Percentiles rank a stretch among this genome's conserved stretches.
These are phyloP conservation scores for Allacma fusca DNA, from an alignment of 2,888 invertebrate genomes.

Conservation along the genomic window DNA sequence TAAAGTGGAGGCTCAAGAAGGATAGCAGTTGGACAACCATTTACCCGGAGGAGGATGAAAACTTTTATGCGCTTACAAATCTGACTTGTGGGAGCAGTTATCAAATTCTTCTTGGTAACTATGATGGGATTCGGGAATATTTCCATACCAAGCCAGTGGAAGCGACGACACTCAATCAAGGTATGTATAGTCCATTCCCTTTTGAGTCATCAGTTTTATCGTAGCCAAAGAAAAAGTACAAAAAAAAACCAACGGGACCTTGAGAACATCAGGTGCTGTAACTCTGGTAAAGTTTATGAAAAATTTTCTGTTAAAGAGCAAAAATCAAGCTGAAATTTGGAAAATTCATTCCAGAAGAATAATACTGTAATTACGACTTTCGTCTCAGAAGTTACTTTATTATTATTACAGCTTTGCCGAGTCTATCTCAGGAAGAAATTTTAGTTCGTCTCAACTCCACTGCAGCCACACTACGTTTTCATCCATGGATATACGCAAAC, in stretches of 20 bases:
- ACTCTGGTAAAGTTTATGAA: no score
- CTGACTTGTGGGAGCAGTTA: slow-evolving; percentile 41
- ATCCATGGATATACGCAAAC: slow-evolving; percentile 34
- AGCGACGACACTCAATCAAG: slow-evolving; percentile 41
- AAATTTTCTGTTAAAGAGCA: neutral
- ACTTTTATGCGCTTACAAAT: slow-evolving; percentile 30
- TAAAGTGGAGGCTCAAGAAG: slow-evolving; percentile 36
- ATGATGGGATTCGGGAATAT: slow-evolving; percentile 31
- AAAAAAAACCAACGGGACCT: neutral
- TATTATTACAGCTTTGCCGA: slow-evolving; percentile 21
- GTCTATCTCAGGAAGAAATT: slow-evolving; percentile 31
- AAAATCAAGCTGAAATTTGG: neutral
- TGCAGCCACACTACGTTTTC: slow-evolving; percentile 31
- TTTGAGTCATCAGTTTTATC: neutral
- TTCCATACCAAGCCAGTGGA: slow-evolving; percentile 32
- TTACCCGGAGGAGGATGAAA: slow-evolving; percentile 40
- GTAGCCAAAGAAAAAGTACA: neutral
- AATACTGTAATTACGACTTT: neutral
- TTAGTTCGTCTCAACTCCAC: slow-evolving; percentile 31
- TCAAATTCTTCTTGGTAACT: slow-evolving; percentile 38
- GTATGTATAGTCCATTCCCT: slow-evolving; percentile 10
- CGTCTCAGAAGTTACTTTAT: neutral
- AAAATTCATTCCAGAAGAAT: neutral
- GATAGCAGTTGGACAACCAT: slow-evolving; percentile 36
- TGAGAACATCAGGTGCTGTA: no score